A percentile compares a stretch with the other conserved stretches of the same genome.
These are phyloP conservation scores for Drosophila borealis DNA, from an alignment of 2,888 invertebrate species.

Conservation along the genomic window DNA sequence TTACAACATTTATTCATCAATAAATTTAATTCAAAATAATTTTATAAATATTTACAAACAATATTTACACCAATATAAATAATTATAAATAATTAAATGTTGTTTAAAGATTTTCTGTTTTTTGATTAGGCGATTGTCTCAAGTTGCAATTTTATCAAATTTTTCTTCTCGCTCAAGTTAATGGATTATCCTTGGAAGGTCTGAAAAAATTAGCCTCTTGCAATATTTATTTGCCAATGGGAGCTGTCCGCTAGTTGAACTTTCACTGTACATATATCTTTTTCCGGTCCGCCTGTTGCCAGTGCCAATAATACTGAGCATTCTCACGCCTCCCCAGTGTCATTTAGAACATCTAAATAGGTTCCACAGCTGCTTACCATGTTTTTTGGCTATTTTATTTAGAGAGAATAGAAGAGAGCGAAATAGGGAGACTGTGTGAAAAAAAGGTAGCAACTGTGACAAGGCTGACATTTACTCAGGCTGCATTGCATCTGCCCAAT, in stretches of 20 bases:
- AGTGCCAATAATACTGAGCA: constrained; percentile 25
- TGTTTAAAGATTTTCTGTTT: too few relatives aligned
- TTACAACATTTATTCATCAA: too few relatives aligned
- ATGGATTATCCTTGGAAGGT: background rate
- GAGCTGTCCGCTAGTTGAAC: background rate
- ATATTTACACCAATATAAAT: too few relatives aligned
- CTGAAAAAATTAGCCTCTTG: too few relatives aligned
- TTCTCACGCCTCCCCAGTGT: constrained; percentile 15
- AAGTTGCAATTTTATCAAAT: too few relatives aligned
- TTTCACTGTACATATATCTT: background rate
- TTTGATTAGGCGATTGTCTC: too few relatives aligned
- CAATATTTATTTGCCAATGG: background rate
- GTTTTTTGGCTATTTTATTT: background rate
- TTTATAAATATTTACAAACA: too few relatives aligned
- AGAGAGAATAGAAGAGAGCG: background rate
- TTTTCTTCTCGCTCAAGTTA: background rate
- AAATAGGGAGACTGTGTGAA: background rate
- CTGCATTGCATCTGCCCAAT: constrained; percentile 20
- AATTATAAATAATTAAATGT: too few relatives aligned
- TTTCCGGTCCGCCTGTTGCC: background rate
- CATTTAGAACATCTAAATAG: constrained; percentile 25
- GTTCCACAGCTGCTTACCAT: constrained; percentile 23
- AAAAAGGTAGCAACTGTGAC: background rate
- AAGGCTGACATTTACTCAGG: constrained; percentile 26
- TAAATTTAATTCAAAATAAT: too few relatives aligned